Evolutionary conservation across 2,113 vertebrate species (phyloP).

Genomic region (Ammodytes dubius): DNA sequence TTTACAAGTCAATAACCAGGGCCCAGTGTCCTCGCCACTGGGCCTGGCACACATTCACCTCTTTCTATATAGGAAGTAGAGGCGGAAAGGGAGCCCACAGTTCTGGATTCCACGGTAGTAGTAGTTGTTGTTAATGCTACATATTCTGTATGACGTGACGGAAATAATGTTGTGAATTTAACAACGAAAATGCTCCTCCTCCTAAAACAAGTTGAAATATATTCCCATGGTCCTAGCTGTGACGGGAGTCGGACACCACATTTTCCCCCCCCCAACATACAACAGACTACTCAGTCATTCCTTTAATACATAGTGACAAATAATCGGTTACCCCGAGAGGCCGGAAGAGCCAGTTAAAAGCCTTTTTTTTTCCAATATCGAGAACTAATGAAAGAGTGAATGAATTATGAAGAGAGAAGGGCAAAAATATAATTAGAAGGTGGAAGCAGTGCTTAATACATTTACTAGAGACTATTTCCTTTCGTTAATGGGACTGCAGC

Average conservation of each 20-base stretch:
- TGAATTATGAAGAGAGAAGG: constrained; percentile 71
- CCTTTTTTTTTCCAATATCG: constrained; percentile 70
- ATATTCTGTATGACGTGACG: constrained; percentile 26
- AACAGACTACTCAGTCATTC: constrained; percentile 40
- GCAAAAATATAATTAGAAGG: constrained; percentile 72
- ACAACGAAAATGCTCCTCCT: constrained; percentile 3
- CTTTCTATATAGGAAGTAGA: constrained; percentile 55
- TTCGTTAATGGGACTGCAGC: constrained; percentile 75
- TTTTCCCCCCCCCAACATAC: constrained; percentile 3
- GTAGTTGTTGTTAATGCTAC: background rate
- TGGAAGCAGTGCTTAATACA: constrained; percentile 76
- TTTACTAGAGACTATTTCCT: constrained; percentile 80
- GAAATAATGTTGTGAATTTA: constrained; percentile 25
- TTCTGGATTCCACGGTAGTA: background rate
- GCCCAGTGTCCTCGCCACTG: constrained; percentile 72
- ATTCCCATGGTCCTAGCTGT: background rate
- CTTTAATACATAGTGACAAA: constrained; percentile 68
- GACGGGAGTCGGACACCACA: constrained; percentile 11
- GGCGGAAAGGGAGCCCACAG: background rate
- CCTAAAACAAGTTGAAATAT: background rate
- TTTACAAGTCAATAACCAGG: constrained; percentile 85
- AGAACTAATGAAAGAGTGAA: constrained; percentile 76
- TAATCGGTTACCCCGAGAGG: constrained; percentile 62
- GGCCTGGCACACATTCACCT: constrained; percentile 74
- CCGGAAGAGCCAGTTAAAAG: constrained; percentile 60